phyloP scores from a whole-genome alignment of 1,140 invertebrate genomes.

The Leptinotarsa defecta region DNA sequence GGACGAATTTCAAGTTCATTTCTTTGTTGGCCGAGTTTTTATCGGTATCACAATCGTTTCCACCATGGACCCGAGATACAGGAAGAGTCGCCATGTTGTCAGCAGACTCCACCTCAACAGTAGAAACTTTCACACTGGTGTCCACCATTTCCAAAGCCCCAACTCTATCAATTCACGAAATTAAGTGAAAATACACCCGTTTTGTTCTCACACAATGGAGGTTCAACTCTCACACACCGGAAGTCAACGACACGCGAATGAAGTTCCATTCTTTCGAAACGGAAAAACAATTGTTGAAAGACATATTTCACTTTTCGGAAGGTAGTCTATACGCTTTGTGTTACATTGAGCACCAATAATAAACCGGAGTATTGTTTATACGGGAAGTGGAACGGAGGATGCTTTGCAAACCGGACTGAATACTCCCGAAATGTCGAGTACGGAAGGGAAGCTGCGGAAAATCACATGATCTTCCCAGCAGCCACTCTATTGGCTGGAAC shows the following conservation, averaged over 20 bases:
- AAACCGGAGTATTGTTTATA: background rate
- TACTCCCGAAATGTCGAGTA: background rate
- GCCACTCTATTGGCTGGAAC: conserved; percentile 44
- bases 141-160: conserved; percentile 60
- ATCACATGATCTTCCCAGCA: conserved; percentile 47
- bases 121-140: conserved; percentile 82
- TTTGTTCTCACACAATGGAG: no score
- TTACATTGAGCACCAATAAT: conserved; percentile 8
- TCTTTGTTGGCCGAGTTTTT: conserved; percentile 81
- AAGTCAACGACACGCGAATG: background rate
- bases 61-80: conserved; percentile 58
- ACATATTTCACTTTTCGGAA: background rate
- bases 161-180: background rate
- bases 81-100: conserved; percentile 86
- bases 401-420: conserved; percentile 4
- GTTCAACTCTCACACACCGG: no score
- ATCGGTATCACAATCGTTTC: conserved; percentile 49
- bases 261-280: background rate
- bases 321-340: background rate
- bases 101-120: conserved; percentile 78
- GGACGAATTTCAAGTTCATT: conserved; percentile 82
- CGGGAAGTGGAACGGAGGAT: background rate
- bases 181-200: background rate
- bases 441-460: conserved; percentile 52
- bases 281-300: background rate